Evolutionary conservation across 2,113 vertebrate genomes (phyloP).

Genomic region (Microcebus ravelobensis): DNA sequence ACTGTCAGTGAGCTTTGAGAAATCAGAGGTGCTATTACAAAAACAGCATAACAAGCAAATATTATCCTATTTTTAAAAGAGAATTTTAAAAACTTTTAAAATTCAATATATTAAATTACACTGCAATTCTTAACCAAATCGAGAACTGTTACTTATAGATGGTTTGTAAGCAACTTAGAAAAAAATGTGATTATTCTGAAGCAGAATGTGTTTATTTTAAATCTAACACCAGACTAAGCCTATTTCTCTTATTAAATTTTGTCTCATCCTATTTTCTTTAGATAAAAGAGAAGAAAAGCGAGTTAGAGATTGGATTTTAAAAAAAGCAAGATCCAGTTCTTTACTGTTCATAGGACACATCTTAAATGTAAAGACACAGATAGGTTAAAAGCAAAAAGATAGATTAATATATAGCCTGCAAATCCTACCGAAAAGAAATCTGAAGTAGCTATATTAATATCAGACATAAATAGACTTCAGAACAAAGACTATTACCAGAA

Average conservation of each 20-base stretch:
- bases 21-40: not conserved
- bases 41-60: slow-evolving; percentile 41
- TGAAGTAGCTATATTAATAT: not conserved
- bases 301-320: not conserved
- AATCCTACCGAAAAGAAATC: not conserved
- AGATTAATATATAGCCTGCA: not conserved
- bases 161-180: not conserved
- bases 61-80: slow-evolving; percentile 4
- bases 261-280: not conserved
- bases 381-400: not conserved
- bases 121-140: not conserved
- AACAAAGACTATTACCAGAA: not conserved
- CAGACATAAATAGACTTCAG: not conserved
- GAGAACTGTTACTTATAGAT: not conserved
- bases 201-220: not conserved
- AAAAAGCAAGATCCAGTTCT: not conserved
- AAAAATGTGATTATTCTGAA: not conserved
- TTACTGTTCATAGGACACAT: not conserved
- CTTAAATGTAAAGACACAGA: not conserved
- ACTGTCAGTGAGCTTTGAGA: not conserved
- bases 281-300: not conserved
- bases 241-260: not conserved
- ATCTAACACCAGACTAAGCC: not conserved
- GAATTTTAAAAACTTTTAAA: not conserved
- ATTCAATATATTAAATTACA: not conserved